These are phyloP conservation scores for Diorhabda carinulata DNA, from an alignment of 1,140 invertebrate genomes.

Conservation along the genomic window DNA sequence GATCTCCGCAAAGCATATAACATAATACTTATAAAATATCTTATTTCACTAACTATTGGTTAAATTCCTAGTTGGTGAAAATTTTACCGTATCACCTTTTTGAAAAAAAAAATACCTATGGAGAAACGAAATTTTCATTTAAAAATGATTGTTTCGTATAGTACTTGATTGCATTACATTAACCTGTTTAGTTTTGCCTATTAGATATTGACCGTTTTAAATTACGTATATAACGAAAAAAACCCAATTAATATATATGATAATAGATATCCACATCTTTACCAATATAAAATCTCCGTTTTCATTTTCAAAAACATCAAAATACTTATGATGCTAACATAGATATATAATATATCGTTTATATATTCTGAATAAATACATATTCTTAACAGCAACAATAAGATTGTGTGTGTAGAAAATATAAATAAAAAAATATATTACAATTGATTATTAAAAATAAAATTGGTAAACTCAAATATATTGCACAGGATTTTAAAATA, in stretches of 20 bases:
- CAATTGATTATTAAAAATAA: too few relatives aligned
- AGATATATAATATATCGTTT: slow-evolving; percentile 6
- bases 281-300: not conserved
- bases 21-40: too few relatives aligned
- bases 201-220: slow-evolving; percentile 15
- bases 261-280: not conserved
- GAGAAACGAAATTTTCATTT: slow-evolving; percentile 5
- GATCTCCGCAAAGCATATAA: too few relatives aligned
- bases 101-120: slow-evolving; percentile 11
- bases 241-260: not conserved
- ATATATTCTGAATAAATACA: slow-evolving; percentile 8
- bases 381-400: slow-evolving; percentile 15
- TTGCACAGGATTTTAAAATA: too few relatives aligned
- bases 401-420: slow-evolving; percentile 2
- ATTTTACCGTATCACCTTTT: too few relatives aligned
- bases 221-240: not conserved
- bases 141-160: slow-evolving; percentile 24
- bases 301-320: not conserved
- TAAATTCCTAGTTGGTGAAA: too few relatives aligned
- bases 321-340: slow-evolving; percentile 10
- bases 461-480: too few relatives aligned
- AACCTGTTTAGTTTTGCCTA: slow-evolving; percentile 19
- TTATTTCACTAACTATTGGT: too few relatives aligned
- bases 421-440: not conserved
- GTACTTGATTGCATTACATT: slow-evolving; percentile 20